Base-by-base conservation (phyloP, 1,140 invertebrate genomes). In the Mercenaria mercenaria region DNA sequence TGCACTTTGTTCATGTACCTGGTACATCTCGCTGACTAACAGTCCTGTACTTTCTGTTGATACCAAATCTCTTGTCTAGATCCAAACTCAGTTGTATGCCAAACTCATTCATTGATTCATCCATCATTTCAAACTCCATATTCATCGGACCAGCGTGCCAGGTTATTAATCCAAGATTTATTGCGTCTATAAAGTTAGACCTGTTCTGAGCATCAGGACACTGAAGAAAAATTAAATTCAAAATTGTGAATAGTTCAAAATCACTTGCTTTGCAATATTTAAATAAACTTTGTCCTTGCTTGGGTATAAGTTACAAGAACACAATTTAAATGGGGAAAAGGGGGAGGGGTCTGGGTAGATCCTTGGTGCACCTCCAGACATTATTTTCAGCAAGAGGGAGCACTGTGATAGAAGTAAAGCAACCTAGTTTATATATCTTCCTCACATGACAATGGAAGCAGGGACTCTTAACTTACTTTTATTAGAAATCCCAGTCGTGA, bases 81-180 rank as follows among this genome's bases (percentile, higher is more conserved):
- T 93, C 91, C 64, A 82, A 69, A 89, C 91, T 91, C 0, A 95
- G 80, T 64, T 94, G 87, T 23, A 95, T 81, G 59, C 88, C 88
- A 91, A 92, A 93, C 29, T 91, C 92, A 26, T 92, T 90, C 81
- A 94, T 86, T 23, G 82, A 76, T 23, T 84, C 82, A 50, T 94
- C 92, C 74, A 94, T 79, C 56, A 91, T 79, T 89, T 95, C 94
- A 91, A 86, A 85, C 88, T 95, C 92, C 93, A 95, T 93, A 67
- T 95, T 95, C 94, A 95, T 95, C 76, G 94, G 93, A 18, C 94
- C 94, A 84, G 94, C 93, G 92, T 95, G 94, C 94, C 94, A 95
- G 47, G 93, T 93, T 26, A 95, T 94, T 41, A 91, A 56, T 23
- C 94, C 94, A 34, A 23, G 56, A 32, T 90, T 85, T 0, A 94